Conservation (phyloP, 1,140 invertebrate species). For the Bombus vancouverensis region DNA sequence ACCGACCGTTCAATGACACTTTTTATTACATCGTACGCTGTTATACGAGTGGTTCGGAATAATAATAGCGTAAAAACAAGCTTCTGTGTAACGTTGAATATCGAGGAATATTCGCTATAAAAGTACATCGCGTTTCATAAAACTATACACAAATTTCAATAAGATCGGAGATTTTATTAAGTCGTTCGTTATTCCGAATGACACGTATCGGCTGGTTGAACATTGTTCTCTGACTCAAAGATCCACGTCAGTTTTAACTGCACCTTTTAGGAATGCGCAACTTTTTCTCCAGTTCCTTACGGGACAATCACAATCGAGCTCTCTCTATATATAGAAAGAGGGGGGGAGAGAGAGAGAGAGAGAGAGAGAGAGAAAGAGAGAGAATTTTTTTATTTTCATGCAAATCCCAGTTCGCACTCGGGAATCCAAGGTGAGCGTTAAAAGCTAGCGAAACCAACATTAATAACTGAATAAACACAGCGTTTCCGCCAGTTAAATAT, state of each 20-base stretch:
- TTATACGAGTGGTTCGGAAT: not conserved
- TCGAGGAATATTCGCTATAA: too few species aligned
- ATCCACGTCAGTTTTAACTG: not conserved
- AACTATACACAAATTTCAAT: too few species aligned
- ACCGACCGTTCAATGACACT: constrained; percentile 19
- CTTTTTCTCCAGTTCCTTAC: not conserved
- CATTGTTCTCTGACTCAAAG: not conserved
- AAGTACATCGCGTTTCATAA: too few species aligned
- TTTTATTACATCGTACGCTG: not conserved
- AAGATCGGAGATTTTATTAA: too few species aligned
- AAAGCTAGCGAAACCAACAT: not conserved
- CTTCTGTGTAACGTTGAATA: too few species aligned
- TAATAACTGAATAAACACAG: constrained; percentile 9
- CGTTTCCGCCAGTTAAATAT: not conserved
- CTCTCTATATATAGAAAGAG: too few species aligned
- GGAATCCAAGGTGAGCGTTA: not conserved
- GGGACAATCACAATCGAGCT: not conserved
- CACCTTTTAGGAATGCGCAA: not conserved
- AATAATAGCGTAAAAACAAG: too few species aligned
- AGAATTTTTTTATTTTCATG: not conserved
- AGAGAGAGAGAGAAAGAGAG: too few species aligned
- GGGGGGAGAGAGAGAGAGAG: too few species aligned
- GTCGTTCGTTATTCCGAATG: too few species aligned
- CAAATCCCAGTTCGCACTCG: not conserved
- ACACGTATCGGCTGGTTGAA: too few species aligned